Percentiles rank a stretch among this genome's conserved stretches.
phyloP scores from a whole-genome alignment of 2,113 vertebrate genomes.

The Trogon surrucura region DNA sequence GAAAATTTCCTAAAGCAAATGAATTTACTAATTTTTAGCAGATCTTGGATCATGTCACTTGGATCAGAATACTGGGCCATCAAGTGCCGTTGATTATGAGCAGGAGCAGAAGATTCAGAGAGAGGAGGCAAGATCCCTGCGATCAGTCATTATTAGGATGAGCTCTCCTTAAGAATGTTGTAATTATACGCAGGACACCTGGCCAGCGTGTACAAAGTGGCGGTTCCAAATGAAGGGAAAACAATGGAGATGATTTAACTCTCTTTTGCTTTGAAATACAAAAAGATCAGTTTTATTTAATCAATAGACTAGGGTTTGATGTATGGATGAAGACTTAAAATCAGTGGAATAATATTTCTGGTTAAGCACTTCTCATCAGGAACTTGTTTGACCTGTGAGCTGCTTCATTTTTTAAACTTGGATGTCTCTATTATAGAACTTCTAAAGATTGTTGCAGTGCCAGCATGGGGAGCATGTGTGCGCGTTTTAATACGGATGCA shows the following conservation, averaged over 20 bases:
- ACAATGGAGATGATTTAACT: conserved; percentile 33
- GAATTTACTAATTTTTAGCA: not conserved
- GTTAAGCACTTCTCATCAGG: conserved; percentile 54
- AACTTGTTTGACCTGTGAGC: conserved; percentile 53
- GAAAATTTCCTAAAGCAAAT: not conserved
- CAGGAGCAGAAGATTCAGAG: conserved; percentile 35
- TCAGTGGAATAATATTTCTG: conserved; percentile 24
- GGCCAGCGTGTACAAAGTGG: not conserved
- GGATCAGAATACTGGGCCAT: conserved; percentile 24
- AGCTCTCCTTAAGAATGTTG: not conserved
- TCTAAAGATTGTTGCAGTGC: conserved; percentile 10
- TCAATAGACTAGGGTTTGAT: conserved; percentile 26
- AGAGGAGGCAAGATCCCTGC: not conserved
- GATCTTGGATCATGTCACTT: not conserved
- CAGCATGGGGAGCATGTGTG: not conserved
- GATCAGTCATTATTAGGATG: conserved; percentile 2
- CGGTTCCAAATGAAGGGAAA: conserved; percentile 23
- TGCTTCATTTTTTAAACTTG: conserved; percentile 50
- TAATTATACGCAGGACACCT: not conserved
- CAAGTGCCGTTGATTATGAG: not conserved
- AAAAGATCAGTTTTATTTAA: conserved; percentile 42
- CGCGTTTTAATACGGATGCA: not conserved
- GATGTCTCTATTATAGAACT: conserved; percentile 58
- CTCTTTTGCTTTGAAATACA: conserved; percentile 33
- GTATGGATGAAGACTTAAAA: conserved; percentile 43